Percentiles rank a stretch among this genome's conserved stretches.
These are phyloP conservation scores for Notolepis coatsorum DNA, from an alignment of 2,797 vertebrate species.

Conservation along the genomic window DNA sequence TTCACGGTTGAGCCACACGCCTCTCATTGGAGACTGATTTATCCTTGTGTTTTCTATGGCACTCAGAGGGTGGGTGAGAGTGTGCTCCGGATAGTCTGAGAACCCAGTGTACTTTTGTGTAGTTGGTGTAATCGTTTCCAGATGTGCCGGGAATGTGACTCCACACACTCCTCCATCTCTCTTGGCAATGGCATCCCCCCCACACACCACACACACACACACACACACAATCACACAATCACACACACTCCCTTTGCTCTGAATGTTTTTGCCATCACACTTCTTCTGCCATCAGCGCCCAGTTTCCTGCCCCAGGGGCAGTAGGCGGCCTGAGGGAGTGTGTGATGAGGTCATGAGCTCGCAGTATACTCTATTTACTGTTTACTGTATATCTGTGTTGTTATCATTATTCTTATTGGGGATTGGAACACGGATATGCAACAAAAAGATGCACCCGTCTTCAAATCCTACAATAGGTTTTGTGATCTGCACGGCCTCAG, in stretches of 20 bases:
- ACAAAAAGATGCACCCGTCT: too few species aligned
- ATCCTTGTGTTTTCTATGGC: slow-evolving; percentile 33
- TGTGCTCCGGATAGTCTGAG: slow-evolving; percentile 30
- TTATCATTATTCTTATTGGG: too few species aligned
- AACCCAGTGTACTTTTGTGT: slow-evolving; percentile 38
- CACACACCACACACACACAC: too few species aligned
- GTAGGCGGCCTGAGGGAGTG: slow-evolving; percentile 2
- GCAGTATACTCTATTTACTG: too few species aligned
- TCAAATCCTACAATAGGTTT: too few species aligned
- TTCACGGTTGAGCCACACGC: slow-evolving; percentile 18
- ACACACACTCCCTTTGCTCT: slow-evolving; percentile 3
- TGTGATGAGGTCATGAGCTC: slow-evolving; percentile 12
- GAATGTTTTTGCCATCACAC: slow-evolving; percentile 27
- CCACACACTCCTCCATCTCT: slow-evolving; percentile 16
- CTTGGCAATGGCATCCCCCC: slow-evolving; percentile 13
- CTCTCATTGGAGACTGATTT: slow-evolving; percentile 19
- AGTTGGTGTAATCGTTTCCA: slow-evolving; percentile 43
- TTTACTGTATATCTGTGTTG: too few species aligned
- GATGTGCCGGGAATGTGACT: slow-evolving; percentile 45
- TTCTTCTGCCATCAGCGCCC: slow-evolving; percentile 37
- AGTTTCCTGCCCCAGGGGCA: slow-evolving; percentile 34
- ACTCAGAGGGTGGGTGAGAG: slow-evolving; percentile 9
- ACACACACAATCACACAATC: too few species aligned
- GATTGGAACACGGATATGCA: too few species aligned
- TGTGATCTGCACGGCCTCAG: too few species aligned